Evolutionary conservation across 2,888 invertebrate species (phyloP).

Genomic region (Oscheius sp.): DNA sequence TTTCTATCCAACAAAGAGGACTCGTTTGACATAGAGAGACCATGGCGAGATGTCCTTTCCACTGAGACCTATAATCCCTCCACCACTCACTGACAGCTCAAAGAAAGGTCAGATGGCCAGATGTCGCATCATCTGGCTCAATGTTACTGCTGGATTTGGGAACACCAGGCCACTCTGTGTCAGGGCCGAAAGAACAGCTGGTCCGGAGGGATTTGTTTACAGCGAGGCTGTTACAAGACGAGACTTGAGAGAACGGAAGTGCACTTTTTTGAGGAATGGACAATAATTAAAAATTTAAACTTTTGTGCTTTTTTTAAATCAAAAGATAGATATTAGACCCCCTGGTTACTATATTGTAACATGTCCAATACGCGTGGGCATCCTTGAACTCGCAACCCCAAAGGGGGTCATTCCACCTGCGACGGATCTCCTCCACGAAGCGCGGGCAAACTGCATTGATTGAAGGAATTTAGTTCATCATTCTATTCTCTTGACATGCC

Average conservation of each 20-base stretch:
- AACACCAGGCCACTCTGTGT: neutral
- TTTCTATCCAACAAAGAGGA: too few species aligned
- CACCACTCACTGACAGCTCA: conserved; percentile 15
- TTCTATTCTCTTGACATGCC: neutral
- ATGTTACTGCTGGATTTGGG: conserved; percentile 1
- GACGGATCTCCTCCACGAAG: conserved; percentile 17
- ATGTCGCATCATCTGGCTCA: conserved; percentile 6
- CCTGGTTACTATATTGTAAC: neutral
- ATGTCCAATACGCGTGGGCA: neutral
- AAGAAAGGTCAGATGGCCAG: conserved; percentile 4
- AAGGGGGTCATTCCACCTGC: conserved; percentile 23
- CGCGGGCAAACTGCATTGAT: neutral
- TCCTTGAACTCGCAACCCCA: conserved; percentile 22
- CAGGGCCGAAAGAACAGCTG: conserved; percentile 6
- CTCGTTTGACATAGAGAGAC: too few species aligned
- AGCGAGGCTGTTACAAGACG: neutral
- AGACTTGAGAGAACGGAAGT: too few species aligned
- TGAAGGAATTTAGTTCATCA: too few species aligned
- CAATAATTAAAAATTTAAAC: too few species aligned
- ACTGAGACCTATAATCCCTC: conserved; percentile 1
- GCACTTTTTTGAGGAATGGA: too few species aligned
- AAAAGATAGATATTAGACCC: too few species aligned
- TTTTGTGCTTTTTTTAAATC: neutral
- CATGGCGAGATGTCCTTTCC: too few species aligned
- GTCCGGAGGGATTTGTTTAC: neutral